Base-by-base conservation (phyloP, 2,113 vertebrate genomes). In the Sorex fumeus region DNA sequence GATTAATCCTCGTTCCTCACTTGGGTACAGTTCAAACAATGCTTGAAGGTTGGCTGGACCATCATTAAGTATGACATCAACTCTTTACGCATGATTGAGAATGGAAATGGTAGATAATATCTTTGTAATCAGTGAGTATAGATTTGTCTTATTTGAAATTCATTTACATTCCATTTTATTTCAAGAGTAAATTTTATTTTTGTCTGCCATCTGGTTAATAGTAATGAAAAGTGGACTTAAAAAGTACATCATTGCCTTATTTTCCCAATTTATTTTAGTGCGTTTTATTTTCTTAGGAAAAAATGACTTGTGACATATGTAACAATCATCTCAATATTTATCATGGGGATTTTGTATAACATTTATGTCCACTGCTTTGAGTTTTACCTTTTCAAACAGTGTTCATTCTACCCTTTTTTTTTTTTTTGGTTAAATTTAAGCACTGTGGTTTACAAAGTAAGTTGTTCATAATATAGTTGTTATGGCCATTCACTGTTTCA, bases 321-420 rank as follows among this genome's bases (percentile, higher is more conserved):
- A 45, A 70, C 34, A 43, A 6, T 93, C 91, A 76, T 80, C 8
- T 93, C 25, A 50, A 50, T 87, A 87, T 57, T 87, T 91, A 40
- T 40, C 40, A 15, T 85, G 47, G 57, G 28, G 15, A 18, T 30
- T n/a, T 8, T 71, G 50, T 72, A 13, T 40, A 30, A 43, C 18
- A 21, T 62, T 70, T 93, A 79, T 67, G n/a, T 78, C 66, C 6
- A 3, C 86, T 88, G 27, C 6, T 70, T 87, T 81, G 27, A 82
- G 18, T 91, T 91, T 83, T 88, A 50, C 67, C 11, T 91, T 87
- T 94, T 84, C 34, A 69, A 47, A 76, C 83, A 84, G 36, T 60
- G 0, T 76, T 12, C 80, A 25, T n/a, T 88, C 88, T 40, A 7
- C 40, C 7, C 7, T 40, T 40, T 40, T 40, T 40, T 40, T 40